These are phyloP conservation scores for Agrenia bidenticulata DNA, from an alignment of 2,888 invertebrate genomes.

Conservation along the genomic window DNA sequence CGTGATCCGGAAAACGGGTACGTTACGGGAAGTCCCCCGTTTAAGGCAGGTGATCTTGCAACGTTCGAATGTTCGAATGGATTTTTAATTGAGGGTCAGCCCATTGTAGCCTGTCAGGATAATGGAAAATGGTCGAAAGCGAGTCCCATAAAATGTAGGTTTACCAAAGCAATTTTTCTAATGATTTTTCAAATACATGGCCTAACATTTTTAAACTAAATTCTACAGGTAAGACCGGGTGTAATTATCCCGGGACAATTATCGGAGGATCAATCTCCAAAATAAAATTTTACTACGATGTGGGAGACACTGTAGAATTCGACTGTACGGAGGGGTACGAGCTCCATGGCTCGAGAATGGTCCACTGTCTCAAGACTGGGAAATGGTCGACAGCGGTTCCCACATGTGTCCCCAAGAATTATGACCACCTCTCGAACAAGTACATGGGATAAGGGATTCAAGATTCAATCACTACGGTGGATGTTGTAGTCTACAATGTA, in stretches of 20 bases:
- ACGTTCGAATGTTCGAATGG: constrained; percentile 83
- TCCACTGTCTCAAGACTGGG: constrained; percentile 76
- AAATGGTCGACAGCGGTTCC: constrained; percentile 86
- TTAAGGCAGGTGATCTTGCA: constrained; percentile 79
- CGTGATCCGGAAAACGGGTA: constrained; percentile 75
- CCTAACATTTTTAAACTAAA: too few species aligned
- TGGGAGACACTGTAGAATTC: constrained; percentile 81
- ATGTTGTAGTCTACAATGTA: too few species aligned
- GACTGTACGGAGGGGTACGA: constrained; percentile 76
- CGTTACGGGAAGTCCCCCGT: constrained; percentile 70
- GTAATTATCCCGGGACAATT: constrained; percentile 69
- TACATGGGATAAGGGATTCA: too few species aligned
- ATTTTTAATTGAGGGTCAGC: constrained; percentile 79
- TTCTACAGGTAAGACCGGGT: too few species aligned
- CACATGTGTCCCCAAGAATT: constrained; percentile 61
- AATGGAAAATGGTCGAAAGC: constrained; percentile 79
- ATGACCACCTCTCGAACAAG: too few species aligned
- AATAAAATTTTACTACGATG: constrained; percentile 84
- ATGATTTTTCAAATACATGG: too few species aligned
- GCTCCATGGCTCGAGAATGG: constrained; percentile 73
- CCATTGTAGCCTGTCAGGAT: constrained; percentile 86
- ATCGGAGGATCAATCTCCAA: constrained; percentile 82
- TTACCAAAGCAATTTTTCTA: too few species aligned
- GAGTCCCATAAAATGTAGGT: constrained; percentile 54
- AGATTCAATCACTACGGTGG: too few species aligned